Evolutionary conservation across 2,113 vertebrate species (phyloP).

Genomic region (Pterocles orientalis): DNA sequence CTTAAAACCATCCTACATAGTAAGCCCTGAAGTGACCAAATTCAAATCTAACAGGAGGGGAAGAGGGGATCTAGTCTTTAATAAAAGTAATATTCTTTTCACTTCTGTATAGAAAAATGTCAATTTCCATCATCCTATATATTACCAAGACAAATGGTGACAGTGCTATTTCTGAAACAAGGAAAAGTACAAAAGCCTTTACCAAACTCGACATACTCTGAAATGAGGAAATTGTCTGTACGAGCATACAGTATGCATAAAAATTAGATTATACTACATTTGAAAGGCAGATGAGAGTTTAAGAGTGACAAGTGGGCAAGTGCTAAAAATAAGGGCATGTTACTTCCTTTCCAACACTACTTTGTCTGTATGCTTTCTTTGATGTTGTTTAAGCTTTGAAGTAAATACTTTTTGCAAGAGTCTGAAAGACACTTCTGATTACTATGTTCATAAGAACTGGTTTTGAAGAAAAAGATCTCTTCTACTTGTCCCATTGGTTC

Average conservation of each 20-base stretch:
- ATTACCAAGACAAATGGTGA: slow-evolving; percentile 43
- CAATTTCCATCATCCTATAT: slow-evolving; percentile 36
- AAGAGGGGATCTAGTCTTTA: slow-evolving; percentile 16
- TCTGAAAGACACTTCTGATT: slow-evolving; percentile 16
- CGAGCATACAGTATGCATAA: slow-evolving; percentile 60
- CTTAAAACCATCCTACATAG: slow-evolving; percentile 51
- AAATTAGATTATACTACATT: slow-evolving; percentile 65
- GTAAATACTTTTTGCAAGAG: not conserved
- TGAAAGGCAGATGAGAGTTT: slow-evolving; percentile 69
- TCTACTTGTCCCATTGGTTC: not conserved
- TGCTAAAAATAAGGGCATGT: slow-evolving; percentile 63
- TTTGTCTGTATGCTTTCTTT: slow-evolving; percentile 52
- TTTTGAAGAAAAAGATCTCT: not conserved
- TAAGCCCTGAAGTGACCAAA: slow-evolving; percentile 54
- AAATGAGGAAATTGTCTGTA: slow-evolving; percentile 56
- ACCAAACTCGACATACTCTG: slow-evolving; percentile 29
- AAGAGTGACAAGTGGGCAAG: slow-evolving; percentile 64
- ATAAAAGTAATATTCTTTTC: slow-evolving; percentile 63
- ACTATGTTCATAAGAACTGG: not conserved
- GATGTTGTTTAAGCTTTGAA: slow-evolving; percentile 39
- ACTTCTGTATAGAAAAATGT: slow-evolving; percentile 45
- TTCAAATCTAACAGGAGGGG: slow-evolving; percentile 54
- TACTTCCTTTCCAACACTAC: slow-evolving; percentile 45
- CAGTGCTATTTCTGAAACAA: slow-evolving; percentile 62
- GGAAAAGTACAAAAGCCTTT: slow-evolving; percentile 49